Conservation (phyloP, 2,888 invertebrate species). For the Drosophila affinis region DNA sequence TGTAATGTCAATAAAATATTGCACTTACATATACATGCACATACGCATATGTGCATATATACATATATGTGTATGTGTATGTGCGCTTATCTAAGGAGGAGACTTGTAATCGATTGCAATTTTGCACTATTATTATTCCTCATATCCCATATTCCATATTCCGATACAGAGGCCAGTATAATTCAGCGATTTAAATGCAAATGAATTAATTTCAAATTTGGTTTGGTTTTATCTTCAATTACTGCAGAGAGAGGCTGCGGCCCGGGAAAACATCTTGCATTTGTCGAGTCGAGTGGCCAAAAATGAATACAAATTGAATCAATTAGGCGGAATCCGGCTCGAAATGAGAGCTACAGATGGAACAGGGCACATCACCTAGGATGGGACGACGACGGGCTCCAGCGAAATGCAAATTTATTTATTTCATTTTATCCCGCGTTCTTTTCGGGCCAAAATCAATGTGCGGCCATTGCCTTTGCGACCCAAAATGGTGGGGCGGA, state of each 20-base stretch:
- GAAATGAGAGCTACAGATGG: constrained; percentile 28
- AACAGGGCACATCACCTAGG: not conserved
- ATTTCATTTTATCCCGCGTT: constrained; percentile 21
- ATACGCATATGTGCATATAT: not conserved
- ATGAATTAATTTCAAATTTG: constrained; percentile 32
- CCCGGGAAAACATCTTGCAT: constrained; percentile 27
- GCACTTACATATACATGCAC: no score
- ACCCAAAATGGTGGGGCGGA: not conserved
- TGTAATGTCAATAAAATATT: no score
- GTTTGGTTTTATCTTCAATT: constrained; percentile 30
- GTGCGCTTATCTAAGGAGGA: no score
- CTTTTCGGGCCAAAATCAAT: constrained; percentile 45
- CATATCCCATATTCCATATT: not conserved
- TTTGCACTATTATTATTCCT: not conserved
- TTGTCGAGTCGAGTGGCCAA: constrained; percentile 33
- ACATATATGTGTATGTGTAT: not conserved
- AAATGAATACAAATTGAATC: constrained; percentile 67
- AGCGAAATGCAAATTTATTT: constrained; percentile 46
- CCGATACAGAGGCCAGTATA: not conserved
- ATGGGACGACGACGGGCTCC: constrained; percentile 11
- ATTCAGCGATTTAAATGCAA: constrained; percentile 37
- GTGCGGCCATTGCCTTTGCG: constrained; percentile 41
- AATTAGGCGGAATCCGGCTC: constrained; percentile 49
- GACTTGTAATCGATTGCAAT: no score
- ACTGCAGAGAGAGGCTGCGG: constrained; percentile 8